A percentile compares a stretch with the other conserved stretches of the same genome.
Conservation (phyloP, 64 coral and sea anemone species). For the Astreopora myriophthalma region DNA sequence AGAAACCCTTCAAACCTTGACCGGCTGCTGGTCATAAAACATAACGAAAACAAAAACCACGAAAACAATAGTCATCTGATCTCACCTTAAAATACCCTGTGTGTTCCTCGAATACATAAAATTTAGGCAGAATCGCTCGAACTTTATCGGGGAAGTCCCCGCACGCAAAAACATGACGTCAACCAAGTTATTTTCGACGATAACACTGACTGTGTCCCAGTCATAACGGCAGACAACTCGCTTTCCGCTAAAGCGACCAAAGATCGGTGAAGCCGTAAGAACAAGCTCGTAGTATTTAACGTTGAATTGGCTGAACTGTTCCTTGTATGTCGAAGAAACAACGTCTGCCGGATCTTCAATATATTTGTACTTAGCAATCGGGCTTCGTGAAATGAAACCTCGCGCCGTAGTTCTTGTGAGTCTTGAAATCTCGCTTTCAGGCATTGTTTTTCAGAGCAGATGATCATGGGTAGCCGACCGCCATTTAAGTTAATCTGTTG, state of each 20-base stretch:
- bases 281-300: conserved; percentile 31
- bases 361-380: conserved; percentile 49
- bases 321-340: conserved; percentile 49
- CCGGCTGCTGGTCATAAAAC: too few relatives aligned
- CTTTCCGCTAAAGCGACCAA: conserved; percentile 37
- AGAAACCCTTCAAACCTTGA: too few relatives aligned
- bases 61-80: too few relatives aligned
- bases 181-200: conserved; percentile 17
- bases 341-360: conserved; percentile 65
- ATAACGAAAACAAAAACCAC: too few relatives aligned
- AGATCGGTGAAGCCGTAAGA: conserved; percentile 5
- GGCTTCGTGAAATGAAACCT: conserved; percentile 24
- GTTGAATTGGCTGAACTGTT: conserved; percentile 49
- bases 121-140: conserved; percentile 2
- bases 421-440: conserved; percentile 32
- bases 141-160: conserved; percentile 67
- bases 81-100: conserved; percentile 17
- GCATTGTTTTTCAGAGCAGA: conserved; percentile 10
- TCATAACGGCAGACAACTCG: conserved; percentile 41
- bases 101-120: conserved; percentile 27
- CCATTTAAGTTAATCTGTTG: neutral
- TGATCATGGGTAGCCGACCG: neutral
- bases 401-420: conserved; percentile 18
- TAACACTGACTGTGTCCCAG: conserved; percentile 43
- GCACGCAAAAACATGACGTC: conserved; percentile 53